phyloP scores from a whole-genome alignment of 2,797 vertebrate genomes.

The Florisuga fusca region DNA sequence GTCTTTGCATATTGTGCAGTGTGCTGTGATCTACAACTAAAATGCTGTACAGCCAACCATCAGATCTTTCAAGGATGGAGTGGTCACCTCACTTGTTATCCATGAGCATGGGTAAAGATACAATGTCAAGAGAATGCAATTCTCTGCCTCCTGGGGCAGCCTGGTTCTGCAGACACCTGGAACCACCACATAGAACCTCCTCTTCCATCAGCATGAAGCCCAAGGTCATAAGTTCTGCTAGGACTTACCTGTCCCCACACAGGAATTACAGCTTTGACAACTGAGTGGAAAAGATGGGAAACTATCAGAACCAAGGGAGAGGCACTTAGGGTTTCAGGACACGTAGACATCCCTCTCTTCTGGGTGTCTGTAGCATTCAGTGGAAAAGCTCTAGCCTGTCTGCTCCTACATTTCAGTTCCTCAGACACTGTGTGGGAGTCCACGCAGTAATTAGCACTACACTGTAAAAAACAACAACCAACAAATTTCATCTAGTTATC shows the following conservation, averaged over 20 bases:
- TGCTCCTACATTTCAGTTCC: background rate
- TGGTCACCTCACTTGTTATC: background rate
- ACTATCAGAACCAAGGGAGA: background rate
- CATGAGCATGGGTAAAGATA: background rate
- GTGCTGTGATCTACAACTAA: background rate
- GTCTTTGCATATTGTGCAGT: background rate
- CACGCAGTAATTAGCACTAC: background rate
- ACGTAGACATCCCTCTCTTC: accelerated
- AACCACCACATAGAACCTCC: background rate
- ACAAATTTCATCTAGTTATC: background rate
- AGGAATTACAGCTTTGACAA: background rate
- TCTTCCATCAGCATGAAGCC: background rate
- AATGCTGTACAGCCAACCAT: accelerated
- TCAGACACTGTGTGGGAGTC: background rate
- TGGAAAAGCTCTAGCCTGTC: background rate
- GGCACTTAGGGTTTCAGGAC: background rate
- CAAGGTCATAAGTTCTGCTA: background rate
- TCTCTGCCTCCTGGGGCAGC: background rate
- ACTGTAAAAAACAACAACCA: background rate
- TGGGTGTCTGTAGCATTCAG: background rate
- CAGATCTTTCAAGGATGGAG: background rate
- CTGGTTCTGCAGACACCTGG: background rate
- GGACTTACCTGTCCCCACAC: background rate
- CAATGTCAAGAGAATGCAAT: accelerated
- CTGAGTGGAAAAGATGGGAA: background rate